Evolutionary conservation across 2,888 invertebrate species (phyloP), one percentile per base, ranked within the genome.

Genomic region (Sympetrum striolatum): DNA sequence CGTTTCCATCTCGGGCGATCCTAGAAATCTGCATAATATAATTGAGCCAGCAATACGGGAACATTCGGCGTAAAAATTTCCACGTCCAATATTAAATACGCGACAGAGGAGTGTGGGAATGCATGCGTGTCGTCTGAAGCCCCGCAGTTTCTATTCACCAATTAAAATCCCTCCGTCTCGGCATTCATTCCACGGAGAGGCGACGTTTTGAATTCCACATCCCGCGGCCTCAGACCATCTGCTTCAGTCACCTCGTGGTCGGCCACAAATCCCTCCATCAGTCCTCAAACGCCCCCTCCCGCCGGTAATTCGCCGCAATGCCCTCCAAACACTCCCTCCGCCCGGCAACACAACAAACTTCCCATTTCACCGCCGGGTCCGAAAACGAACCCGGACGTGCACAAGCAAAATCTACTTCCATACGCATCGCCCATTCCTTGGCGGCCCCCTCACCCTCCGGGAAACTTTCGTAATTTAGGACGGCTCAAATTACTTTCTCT

Each of bases 381-480:
- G 53, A 35, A 37, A 58, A 86, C 86, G 86, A 37, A 86, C 86
- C 25, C 86, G 86, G 60, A 86, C 86, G 73, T 73, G 73, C 73
- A 73, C 73, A 12, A 73, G 73, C 73, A 48, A 81, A 25, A 39
- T 44, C 25, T 15, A 12, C 31, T 31, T 58, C 58, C 31, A 3
- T 25, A n/a, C 39, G n/a, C 35, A 48, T 10, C 39, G n/a, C 2
- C 58, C 58, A n/a, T 25, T 35, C 22, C n/a, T 58, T 25, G 48
- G 0, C 37, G 4, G 31, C 37, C 60, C 8, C 60, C 86, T n/a
- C 60, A 22, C 60, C 58, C 82, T 25, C 82, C 82, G 82, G 60
- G 86, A 86, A 86, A 86, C 86, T 86, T 86, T 86, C 8, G 86
- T 86, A 86, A 86, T 86, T 86, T 86, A 86, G 86, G 58, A 64